Percentiles rank a stretch among this genome's conserved stretches.
Conservation (phyloP, 2,797 vertebrate species). For the Lates japonicus region DNA sequence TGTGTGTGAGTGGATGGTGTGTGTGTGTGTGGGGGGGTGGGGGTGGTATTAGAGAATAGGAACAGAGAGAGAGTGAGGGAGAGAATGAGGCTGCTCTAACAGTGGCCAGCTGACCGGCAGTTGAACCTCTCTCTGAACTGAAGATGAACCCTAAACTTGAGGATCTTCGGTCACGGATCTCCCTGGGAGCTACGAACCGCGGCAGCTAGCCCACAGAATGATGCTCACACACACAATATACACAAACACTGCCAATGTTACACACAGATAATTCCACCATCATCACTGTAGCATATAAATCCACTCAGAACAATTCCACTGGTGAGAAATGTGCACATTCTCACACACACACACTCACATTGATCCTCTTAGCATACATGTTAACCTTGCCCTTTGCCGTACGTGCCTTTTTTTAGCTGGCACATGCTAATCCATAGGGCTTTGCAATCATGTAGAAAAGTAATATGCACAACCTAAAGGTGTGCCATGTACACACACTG, state of each 20-base stretch:
- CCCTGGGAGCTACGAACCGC: constrained; percentile 81
- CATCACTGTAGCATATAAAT: constrained; percentile 46
- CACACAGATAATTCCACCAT: constrained; percentile 63
- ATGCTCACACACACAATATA: constrained; percentile 50
- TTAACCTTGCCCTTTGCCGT: constrained; percentile 52
- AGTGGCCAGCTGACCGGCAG: constrained; percentile 84
- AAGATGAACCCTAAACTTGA: constrained; percentile 89
- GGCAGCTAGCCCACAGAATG: constrained; percentile 69
- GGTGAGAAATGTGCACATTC: constrained; percentile 50
- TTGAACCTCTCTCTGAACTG: constrained; percentile 88
- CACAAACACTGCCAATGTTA: constrained; percentile 45
- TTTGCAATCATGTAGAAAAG: constrained; percentile 59
- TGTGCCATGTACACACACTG: constrained; percentile 11
- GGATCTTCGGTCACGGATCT: constrained; percentile 84
- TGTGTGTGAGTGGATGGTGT: constrained; percentile 21
- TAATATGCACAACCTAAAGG: constrained; percentile 40
- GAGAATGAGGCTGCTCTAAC: constrained; percentile 65
- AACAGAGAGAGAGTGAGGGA: constrained; percentile 44
- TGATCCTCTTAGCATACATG: constrained; percentile 50
- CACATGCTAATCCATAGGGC: constrained; percentile 60
- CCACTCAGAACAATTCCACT: constrained; percentile 56
- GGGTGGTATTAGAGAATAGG: constrained; percentile 64
- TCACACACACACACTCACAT: constrained; percentile 27
- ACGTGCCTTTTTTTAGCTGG: constrained; percentile 20
- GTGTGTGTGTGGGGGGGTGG: constrained; percentile 8